These are phyloP conservation scores for Napeogenes sylphis DNA, from an alignment of 2,888 invertebrate species.

Conservation along the genomic window DNA sequence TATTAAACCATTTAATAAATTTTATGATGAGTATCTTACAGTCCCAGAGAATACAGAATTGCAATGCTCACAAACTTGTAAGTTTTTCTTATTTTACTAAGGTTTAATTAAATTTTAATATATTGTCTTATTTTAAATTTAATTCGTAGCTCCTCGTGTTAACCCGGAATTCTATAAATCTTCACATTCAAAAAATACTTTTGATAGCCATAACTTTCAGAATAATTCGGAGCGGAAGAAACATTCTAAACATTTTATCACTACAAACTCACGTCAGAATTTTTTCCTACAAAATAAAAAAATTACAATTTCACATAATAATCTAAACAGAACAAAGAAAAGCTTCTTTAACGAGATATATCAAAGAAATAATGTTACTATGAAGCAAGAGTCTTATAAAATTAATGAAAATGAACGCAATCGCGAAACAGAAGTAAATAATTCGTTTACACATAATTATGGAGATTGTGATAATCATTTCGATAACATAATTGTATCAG, in stretches of 20 bases:
- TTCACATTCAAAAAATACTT: constrained; percentile 12
- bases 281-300: constrained; percentile 29
- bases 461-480: background rate
- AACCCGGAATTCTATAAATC: constrained; percentile 6
- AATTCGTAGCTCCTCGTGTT: background rate
- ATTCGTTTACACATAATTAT: constrained; percentile 1
- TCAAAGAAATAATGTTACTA: too few relatives aligned
- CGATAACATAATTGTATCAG: background rate
- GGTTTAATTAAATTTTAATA: background rate
- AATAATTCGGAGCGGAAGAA: constrained; percentile 19
- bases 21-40: constrained; percentile 5
- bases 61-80: constrained; percentile 10
- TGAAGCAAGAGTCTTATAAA: too few relatives aligned
- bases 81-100: constrained; percentile 7
- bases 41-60: constrained; percentile 4
- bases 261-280: constrained; percentile 44
- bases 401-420: too few relatives aligned
- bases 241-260: constrained; percentile 21
- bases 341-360: background rate
- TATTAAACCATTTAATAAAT: constrained; percentile 43
- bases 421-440: background rate
- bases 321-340: background rate
- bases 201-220: constrained; percentile 20
- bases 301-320: background rate
- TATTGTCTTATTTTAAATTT: background rate